Evolutionary conservation across 2,888 invertebrate genomes (phyloP).

Genomic region (Amblyjoppa fuscipennis): DNA sequence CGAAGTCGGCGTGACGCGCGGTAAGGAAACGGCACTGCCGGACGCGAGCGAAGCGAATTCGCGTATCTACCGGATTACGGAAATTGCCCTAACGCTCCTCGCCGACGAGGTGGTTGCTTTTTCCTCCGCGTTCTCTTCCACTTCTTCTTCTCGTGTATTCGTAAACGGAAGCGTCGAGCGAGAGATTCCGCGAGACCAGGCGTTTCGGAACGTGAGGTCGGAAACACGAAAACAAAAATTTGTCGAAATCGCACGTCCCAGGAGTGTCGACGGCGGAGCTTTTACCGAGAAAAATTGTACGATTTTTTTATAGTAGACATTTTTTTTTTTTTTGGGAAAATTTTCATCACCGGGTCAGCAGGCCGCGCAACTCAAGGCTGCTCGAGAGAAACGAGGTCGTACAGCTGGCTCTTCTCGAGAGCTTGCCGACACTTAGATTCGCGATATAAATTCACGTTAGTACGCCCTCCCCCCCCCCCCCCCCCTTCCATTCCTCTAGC

Average conservation of each 20-base stretch:
- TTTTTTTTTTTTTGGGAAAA: background rate
- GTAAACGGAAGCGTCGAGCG: background rate
- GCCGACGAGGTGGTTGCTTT: background rate
- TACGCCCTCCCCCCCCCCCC: background rate
- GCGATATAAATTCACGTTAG: conserved; percentile 69
- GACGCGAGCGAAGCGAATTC: conserved; percentile 40
- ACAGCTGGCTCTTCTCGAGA: conserved; percentile 8
- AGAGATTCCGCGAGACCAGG: background rate
- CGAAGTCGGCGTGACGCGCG: conserved; percentile 21
- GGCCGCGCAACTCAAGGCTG: background rate
- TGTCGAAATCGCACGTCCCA: background rate
- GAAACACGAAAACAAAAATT: background rate
- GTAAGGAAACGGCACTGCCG: conserved; percentile 31
- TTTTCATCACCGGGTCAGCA: conserved; percentile 22
- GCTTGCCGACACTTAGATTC: conserved; percentile 69
- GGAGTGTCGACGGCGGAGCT: background rate
- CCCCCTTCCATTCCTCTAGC: background rate
- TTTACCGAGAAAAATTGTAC: background rate
- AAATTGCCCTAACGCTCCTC: conserved; percentile 51
- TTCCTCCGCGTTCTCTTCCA: background rate
- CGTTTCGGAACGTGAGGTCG: conserved; percentile 17
- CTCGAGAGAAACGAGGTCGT: conserved; percentile 22
- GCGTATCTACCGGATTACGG: conserved; percentile 43
- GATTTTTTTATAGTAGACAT: background rate
- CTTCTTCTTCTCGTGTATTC: background rate